Base-by-base conservation (phyloP, 2,888 invertebrate genomes). In the Spisula solida region DNA sequence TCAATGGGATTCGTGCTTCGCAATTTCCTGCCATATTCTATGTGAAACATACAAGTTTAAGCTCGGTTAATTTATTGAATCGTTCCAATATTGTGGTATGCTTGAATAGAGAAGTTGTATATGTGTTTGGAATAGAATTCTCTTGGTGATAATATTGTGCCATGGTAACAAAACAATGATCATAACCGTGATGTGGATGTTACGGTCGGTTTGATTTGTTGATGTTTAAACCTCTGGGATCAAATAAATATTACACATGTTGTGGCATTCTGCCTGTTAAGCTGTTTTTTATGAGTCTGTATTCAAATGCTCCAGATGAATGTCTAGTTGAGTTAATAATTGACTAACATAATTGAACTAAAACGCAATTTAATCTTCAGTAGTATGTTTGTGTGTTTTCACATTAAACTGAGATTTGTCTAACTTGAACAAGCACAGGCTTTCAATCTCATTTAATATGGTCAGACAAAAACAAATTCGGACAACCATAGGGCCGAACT, bases 101-200 rank as follows among this genome's bases (percentile, higher is more conserved):
- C 60, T 66, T 66, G 25, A 66, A 66, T 66, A 25, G 60, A 25
- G n/a, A 25, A 66, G 25, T 25, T 25, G 60, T 66, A 10, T 41
- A 41, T 41, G 10, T 66, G 60, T 66, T 66, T 5, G 60, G 60
- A 66, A 66, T n/a, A n/a, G n/a, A 66, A 66, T 66, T 66, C 60
- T 25, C 60, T 66, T n/a, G n/a, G 60, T 66, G 60, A 66, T n/a
- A 25, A 25, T 66, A 66, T 66, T 66, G 60, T 25, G 25, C 12
- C 25, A 66, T 66, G 25, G 60, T 25, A 25, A 66, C 60, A 25
- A 25, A 66, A 66, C 60, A 66, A 66, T n/a, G 20, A 66, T 4
- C 25, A n/a, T 25, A 66, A 5, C 60, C 20, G 8, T 66, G 20
- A 66, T 66, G 25, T 25, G 60, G 12, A 66, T 66, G 60, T 66